Evolutionary conservation across 2,797 vertebrate species (phyloP), one percentile per base, ranked within the genome.

Genomic region (Chiloscyllium punctatum): DNA sequence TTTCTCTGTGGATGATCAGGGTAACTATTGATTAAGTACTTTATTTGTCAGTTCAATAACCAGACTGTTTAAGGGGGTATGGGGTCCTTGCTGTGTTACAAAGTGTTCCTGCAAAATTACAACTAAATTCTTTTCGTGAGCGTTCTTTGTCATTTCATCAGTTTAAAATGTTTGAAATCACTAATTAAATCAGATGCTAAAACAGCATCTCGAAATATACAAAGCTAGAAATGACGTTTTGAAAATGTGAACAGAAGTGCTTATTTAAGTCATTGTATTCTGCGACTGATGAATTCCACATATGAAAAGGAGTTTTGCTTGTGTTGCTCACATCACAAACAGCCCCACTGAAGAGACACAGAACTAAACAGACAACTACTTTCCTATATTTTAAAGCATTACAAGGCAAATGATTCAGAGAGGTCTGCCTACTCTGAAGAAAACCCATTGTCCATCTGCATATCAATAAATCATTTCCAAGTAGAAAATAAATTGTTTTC

Each of bases 21-120:
- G 71, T 77, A 95, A 57, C 94, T 77, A 57, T 95, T 95, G 94
- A 77, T 95, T 33, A 95, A 77, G 71, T 95, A 95, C 48, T 95
- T 72, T 95, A 74, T 57, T 30, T 95, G 94, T 95, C 71, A 57
- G 48, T 53, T 92, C 90, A 69, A 18, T 42, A 69, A 68, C 90
- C n/a, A 69, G n/a, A 92, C 69, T 92, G 66, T 92, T 92, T 92
- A 42, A 77, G 48, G 30, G 1, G 15, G 1, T 2, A 33, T 72
- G 71, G 48, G 16, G 13, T 95, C 94, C 71, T 77, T 77, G 94
- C 42, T 95, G 71, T 95, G 71, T 95, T n/a, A 57, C 94, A 95
- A 95, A 95, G 71, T 53, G 30, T 77, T 95, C 71, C 18, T 95
- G 94, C 94, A 53, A 71, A 53, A 72, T 77, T 51, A 30, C 71